Percentiles rank a stretch among this genome's conserved stretches.
These are phyloP conservation scores for Scolanthus callimorphus DNA, from an alignment of 92 coral and sea anemone species.

Conservation along the genomic window DNA sequence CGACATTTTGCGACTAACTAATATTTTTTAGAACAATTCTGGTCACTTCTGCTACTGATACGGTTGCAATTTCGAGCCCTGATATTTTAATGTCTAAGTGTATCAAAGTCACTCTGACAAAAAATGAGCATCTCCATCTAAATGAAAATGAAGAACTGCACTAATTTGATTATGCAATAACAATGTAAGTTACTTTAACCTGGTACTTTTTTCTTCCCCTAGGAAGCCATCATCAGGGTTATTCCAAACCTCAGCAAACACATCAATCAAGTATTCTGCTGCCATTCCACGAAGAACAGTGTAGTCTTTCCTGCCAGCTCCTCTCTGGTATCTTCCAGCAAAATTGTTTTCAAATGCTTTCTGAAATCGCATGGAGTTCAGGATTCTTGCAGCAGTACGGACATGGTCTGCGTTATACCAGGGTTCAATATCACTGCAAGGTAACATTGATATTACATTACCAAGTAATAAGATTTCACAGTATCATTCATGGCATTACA, in stretches of 20 bases:
- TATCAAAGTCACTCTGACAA: too few relatives aligned
- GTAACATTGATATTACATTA: too few relatives aligned
- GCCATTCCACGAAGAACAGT: conserved; percentile 27
- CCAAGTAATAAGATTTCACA: too few relatives aligned
- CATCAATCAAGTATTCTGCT: conserved; percentile 16
- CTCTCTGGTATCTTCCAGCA: conserved; percentile 22
- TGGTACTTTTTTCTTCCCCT: conserved; percentile 21
- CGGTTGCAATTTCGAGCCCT: too few relatives aligned
- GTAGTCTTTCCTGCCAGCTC: conserved; percentile 15
- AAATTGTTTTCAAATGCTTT: conserved; percentile 12
- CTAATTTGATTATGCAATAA: neutral
- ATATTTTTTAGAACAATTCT: too few relatives aligned
- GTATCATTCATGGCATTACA: too few relatives aligned
- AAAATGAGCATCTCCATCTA: too few relatives aligned
- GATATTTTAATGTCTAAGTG: too few relatives aligned
- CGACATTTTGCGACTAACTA: too few relatives aligned
- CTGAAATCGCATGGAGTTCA: conserved; percentile 22
- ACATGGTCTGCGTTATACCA: conserved; percentile 34
- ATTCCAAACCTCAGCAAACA: conserved; percentile 23
- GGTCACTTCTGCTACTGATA: too few relatives aligned
- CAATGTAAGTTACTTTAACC: conserved; percentile 9
- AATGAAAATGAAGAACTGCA: too few relatives aligned
- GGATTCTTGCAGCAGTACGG: conserved; percentile 17
- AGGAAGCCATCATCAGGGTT: conserved; percentile 13
- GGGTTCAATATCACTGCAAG: conserved; percentile 39